These are phyloP conservation scores for Atherinomorus stipes DNA, from an alignment of 2,113 vertebrate species.

Conservation along the genomic window DNA sequence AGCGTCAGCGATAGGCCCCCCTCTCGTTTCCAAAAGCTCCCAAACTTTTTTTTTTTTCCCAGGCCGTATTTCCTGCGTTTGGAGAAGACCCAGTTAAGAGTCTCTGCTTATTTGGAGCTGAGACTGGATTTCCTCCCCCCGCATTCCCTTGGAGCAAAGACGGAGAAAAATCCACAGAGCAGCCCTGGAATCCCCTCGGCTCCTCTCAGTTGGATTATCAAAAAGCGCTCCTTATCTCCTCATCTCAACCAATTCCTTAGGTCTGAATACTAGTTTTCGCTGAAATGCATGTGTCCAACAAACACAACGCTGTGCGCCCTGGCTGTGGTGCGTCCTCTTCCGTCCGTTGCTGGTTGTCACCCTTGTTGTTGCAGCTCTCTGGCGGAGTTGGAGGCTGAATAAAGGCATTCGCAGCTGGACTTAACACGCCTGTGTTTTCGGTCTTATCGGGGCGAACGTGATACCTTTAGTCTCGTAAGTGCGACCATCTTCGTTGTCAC, in stretches of 20 bases:
- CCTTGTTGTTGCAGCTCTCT: conserved; percentile 50
- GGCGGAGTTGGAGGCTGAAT: conserved; percentile 2
- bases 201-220: conserved; percentile 31
- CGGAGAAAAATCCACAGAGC: conserved; percentile 52
- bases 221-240: conserved; percentile 27
- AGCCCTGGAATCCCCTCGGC: conserved; percentile 24
- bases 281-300: conserved; percentile 73
- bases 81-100: conserved; percentile 68
- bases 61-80: conserved; percentile 81
- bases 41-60: conserved; percentile 70
- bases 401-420: not conserved
- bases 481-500: conserved; percentile 72
- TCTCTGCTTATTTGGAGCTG: conserved; percentile 69
- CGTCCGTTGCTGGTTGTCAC: conserved; percentile 74
- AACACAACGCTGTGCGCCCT: conserved; percentile 68
- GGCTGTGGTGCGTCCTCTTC: conserved; percentile 75
- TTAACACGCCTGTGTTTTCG: conserved; percentile 4
- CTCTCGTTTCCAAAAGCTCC: conserved; percentile 57
- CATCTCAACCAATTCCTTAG: conserved; percentile 45
- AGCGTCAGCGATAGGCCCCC: conserved; percentile 54
- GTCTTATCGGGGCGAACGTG: conserved; percentile 41
- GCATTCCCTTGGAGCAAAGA: conserved; percentile 56
- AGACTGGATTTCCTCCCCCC: conserved; percentile 75
- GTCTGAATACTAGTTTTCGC: conserved; percentile 61
- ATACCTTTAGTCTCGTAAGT: conserved; percentile 25